Percentiles rank a stretch among this genome's conserved stretches.
phyloP scores from a whole-genome alignment of 2,888 invertebrate genomes.

The Unio pictorum region DNA sequence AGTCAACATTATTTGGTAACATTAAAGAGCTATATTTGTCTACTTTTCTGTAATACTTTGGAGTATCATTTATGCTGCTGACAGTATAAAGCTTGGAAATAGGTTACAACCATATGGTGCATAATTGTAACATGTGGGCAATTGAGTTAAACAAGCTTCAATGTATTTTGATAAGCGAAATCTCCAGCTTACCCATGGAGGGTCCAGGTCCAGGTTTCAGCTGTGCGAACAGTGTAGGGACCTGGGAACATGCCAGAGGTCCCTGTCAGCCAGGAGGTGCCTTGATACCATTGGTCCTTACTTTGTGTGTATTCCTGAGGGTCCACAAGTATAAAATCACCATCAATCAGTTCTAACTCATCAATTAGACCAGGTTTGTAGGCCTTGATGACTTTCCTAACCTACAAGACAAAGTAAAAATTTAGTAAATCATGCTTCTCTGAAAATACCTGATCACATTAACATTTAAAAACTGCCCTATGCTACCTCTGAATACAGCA shows the following conservation, averaged over 20 bases:
- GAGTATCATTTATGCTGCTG: no score
- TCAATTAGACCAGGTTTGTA: slow-evolving; percentile 75
- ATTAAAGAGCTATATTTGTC: no score
- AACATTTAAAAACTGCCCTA: no score
- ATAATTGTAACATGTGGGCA: no score
- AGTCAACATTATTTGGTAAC: no score
- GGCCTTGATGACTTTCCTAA: slow-evolving; percentile 73
- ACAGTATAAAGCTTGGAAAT: no score
- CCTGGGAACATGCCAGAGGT: slow-evolving; percentile 85
- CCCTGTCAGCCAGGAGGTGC: slow-evolving; percentile 87
- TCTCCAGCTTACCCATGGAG: slow-evolving; percentile 76
- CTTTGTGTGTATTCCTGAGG: slow-evolving; percentile 80
- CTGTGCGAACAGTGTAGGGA: slow-evolving; percentile 86
- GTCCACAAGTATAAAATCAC: slow-evolving; percentile 88
- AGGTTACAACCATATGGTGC: no score
- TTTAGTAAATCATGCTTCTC: neutral
- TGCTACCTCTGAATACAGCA: neutral
- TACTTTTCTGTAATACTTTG: no score
- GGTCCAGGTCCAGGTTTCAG: slow-evolving; percentile 94
- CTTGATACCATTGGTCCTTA: slow-evolving; percentile 90
- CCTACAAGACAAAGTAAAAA: slow-evolving; percentile 41
- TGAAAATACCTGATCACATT: no score
- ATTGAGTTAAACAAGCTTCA: no score
- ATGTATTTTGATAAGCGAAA: neutral
- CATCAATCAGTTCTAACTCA: slow-evolving; percentile 87